Evolutionary conservation across 2,888 invertebrate genomes (phyloP).

Genomic region (Lutraria lutraria): DNA sequence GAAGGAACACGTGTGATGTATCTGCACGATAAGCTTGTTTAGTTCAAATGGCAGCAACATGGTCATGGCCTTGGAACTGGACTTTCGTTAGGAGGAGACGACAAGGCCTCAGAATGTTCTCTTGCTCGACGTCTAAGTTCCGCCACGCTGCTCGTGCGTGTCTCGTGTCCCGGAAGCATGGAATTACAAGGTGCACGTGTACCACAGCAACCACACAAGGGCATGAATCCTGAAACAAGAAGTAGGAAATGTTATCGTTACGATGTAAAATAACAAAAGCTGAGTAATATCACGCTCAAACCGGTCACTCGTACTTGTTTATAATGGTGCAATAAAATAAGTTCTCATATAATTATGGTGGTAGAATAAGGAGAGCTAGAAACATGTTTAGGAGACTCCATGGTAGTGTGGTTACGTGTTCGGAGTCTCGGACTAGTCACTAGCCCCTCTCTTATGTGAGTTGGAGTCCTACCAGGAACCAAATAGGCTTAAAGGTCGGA

Average conservation of each 20-base stretch:
- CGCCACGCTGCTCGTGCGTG: constrained; percentile 94
- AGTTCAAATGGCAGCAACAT: background rate
- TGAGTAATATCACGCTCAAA: too few relatives aligned
- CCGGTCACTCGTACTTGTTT: too few relatives aligned
- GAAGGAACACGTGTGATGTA: background rate
- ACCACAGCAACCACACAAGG: constrained; percentile 80
- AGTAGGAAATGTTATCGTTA: background rate
- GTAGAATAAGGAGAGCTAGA: too few relatives aligned
- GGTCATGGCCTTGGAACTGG: constrained; percentile 54
- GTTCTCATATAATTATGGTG: too few relatives aligned
- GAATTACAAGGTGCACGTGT: constrained; percentile 73
- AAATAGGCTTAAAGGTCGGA: too few relatives aligned
- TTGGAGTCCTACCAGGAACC: too few relatives aligned
- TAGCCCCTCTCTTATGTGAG: too few relatives aligned
- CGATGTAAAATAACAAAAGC: too few relatives aligned
- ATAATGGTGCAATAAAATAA: too few relatives aligned
- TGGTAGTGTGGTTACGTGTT: too few relatives aligned
- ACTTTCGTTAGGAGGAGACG: constrained; percentile 71
- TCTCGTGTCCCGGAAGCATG: constrained; percentile 88
- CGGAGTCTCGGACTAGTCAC: too few relatives aligned
- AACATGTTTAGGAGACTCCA: too few relatives aligned
- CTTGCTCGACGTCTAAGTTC: constrained; percentile 96
- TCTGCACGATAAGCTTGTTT: background rate
- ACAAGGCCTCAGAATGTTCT: constrained; percentile 96
- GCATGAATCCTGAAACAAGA: constrained; percentile 67